A percentile compares a stretch with the other conserved stretches of the same genome.
These are phyloP conservation scores for Phaethon lepturus DNA, from an alignment of 2,113 vertebrate genomes.

Conservation along the genomic window DNA sequence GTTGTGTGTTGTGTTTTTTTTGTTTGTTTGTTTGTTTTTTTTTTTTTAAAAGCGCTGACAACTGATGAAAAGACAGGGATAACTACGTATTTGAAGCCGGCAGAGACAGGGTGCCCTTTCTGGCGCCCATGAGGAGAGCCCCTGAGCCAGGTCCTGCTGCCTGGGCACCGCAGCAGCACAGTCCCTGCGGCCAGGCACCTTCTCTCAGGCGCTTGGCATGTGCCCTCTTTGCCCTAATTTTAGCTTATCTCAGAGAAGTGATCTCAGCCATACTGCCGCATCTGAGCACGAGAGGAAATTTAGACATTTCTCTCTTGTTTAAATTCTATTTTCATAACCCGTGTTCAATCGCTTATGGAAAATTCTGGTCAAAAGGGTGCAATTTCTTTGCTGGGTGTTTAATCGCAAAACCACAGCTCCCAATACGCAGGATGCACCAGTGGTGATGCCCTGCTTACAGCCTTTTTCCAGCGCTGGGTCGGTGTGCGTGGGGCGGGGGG, in stretches of 20 bases:
- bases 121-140: accelerated
- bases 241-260: background rate
- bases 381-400: background rate
- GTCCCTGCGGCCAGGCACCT: accelerated
- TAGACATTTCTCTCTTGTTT: background rate
- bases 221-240: background rate
- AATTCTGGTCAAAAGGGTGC: constrained; percentile 30
- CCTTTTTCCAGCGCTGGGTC: constrained; percentile 29
- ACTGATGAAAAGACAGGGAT: background rate
- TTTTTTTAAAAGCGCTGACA: background rate
- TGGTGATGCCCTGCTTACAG: background rate
- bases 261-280: background rate
- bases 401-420: constrained; percentile 26
- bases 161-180: accelerated
- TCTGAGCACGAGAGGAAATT: constrained; percentile 5
- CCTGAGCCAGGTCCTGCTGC: background rate
- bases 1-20: too few relatives aligned
- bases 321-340: background rate
- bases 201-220: background rate
- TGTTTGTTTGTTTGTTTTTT: background rate
- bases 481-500: background rate
- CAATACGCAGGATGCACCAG: background rate
- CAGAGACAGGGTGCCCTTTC: background rate
- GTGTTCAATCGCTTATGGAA: background rate
- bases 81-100: background rate